Percentiles rank a stretch among this genome's conserved stretches.
Conservation (phyloP, 2,888 invertebrate species). For the Drosophila atripex region DNA sequence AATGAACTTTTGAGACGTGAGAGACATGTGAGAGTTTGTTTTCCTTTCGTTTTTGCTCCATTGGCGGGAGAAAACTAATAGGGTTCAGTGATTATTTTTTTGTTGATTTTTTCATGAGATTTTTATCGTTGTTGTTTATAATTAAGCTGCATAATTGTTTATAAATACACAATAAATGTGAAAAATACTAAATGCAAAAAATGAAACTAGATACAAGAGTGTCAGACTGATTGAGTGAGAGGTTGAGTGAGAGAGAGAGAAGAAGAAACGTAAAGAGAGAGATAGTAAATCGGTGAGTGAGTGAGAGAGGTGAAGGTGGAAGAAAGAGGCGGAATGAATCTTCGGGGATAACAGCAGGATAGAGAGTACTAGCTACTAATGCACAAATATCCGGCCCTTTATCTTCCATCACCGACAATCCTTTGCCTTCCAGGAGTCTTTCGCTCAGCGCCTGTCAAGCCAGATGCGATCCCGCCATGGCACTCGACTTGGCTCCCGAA, state of each 20-base stretch:
- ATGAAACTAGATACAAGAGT: constrained; percentile 79
- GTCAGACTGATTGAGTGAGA: constrained; percentile 66
- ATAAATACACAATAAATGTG: constrained; percentile 81
- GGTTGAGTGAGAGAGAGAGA: constrained; percentile 30
- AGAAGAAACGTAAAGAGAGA: constrained; percentile 22
- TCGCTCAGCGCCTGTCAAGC: constrained; percentile 46
- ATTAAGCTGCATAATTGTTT: constrained; percentile 80
- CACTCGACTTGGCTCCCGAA: constrained; percentile 40
- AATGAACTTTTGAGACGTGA: constrained; percentile 68
- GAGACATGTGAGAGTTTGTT: constrained; percentile 76
- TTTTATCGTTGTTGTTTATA: constrained; percentile 65
- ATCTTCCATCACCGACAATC: constrained; percentile 32
- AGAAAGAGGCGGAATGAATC: constrained; percentile 44
- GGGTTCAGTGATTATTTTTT: constrained; percentile 57
- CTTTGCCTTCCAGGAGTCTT: constrained; percentile 6
- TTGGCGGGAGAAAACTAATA: constrained; percentile 16
- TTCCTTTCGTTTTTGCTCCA: constrained; percentile 23
- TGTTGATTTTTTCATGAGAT: constrained; percentile 51
- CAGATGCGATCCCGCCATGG: constrained; percentile 57
- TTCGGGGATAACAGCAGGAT: constrained; percentile 43
- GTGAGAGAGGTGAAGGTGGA: constrained; percentile 47
- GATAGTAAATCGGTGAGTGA: constrained; percentile 39
- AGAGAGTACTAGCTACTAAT: constrained; percentile 62
- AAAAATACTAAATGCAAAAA: constrained; percentile 80
- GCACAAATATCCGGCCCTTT: constrained; percentile 74